Percentiles rank a stretch among this genome's conserved stretches.
phyloP scores from a whole-genome alignment of 2,797 vertebrate species.

The Scolopax rusticola region DNA sequence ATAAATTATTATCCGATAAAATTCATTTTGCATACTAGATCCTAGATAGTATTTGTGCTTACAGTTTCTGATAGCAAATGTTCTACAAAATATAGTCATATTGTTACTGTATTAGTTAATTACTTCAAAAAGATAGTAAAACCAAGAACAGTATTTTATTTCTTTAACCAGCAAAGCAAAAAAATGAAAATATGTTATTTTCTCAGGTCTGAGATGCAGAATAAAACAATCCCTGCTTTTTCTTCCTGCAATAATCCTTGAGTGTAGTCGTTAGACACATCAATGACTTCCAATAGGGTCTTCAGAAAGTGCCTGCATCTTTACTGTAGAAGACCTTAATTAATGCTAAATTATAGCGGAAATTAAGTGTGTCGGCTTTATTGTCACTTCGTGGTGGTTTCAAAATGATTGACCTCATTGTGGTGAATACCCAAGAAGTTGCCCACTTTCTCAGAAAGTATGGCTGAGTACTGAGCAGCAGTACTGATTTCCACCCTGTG shows the following conservation, averaged over 20 bases:
- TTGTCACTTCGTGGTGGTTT: not conserved
- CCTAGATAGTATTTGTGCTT: not conserved
- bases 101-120: not conserved
- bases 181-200: not conserved
- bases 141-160: not conserved
- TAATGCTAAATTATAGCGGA: constrained; percentile 43
- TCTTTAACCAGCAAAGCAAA: not conserved
- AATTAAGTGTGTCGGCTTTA: constrained; percentile 18
- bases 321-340: constrained; percentile 28
- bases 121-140: not conserved
- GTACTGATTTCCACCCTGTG: not conserved
- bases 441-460: not conserved
- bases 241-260: not conserved
- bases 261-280: not conserved
- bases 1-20: constrained; percentile 18
- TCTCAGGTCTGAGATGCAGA: not conserved
- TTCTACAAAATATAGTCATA: not conserved
- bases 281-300: constrained; percentile 3
- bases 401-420: constrained; percentile 4
- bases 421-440: not conserved
- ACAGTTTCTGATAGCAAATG: not conserved
- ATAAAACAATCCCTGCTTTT: not conserved
- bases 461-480: not conserved
- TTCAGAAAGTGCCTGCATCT: not conserved
- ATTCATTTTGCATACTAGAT: not conserved